Evolutionary conservation across 2,113 vertebrate genomes (phyloP).

Genomic region (Helogale parvula): DNA sequence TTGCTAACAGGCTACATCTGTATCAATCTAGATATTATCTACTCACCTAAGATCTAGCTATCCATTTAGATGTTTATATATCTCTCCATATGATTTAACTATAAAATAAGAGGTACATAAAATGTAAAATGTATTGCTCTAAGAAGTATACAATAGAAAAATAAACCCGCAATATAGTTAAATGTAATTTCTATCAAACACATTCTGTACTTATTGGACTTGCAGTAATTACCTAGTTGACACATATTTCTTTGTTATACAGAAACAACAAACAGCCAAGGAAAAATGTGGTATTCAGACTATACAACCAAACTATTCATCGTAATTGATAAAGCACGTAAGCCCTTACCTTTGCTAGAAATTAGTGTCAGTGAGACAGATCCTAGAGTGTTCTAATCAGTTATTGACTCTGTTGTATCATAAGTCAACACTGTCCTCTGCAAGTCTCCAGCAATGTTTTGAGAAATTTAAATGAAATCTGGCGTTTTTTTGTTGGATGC

Average conservation of each 20-base stretch:
- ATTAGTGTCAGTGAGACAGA: neutral
- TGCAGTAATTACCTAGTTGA: neutral
- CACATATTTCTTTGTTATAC: neutral
- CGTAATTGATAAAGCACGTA: neutral
- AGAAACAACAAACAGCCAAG: neutral
- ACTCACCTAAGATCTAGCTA: neutral
- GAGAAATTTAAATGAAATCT: neutral
- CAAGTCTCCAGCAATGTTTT: neutral
- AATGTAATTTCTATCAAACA: neutral
- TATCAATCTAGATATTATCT: neutral
- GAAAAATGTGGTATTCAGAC: neutral
- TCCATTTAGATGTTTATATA: neutral
- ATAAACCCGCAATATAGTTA: neutral
- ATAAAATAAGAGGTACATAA: neutral
- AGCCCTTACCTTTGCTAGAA: neutral
- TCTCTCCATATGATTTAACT: neutral
- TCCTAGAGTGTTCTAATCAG: neutral
- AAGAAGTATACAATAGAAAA: neutral
- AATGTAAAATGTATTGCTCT: neutral
- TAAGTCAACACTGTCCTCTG: neutral
- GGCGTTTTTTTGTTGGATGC: neutral
- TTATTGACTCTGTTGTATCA: neutral
- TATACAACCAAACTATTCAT: neutral
- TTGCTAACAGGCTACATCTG: neutral
- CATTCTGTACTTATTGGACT: neutral